Percentiles rank a stretch among this genome's conserved stretches.
Evolutionary conservation across 30 jellyfish, hydroid and myxozoan genomes (phyloP).

Genomic region (Cassiopea xamachana): DNA sequence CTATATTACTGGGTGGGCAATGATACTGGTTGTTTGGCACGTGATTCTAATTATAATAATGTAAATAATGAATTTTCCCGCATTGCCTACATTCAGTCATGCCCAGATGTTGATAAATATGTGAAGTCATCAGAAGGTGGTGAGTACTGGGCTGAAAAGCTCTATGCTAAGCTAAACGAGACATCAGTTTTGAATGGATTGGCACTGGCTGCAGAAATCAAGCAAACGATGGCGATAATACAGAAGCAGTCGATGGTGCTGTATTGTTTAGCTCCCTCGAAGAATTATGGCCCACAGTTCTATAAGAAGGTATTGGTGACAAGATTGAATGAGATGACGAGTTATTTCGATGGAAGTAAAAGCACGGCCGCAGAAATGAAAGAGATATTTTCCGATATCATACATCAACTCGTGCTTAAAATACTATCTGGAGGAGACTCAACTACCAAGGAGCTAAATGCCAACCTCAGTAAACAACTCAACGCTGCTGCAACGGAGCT

Average conservation of each 20-base stretch:
- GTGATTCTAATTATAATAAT: conserved; percentile 39
- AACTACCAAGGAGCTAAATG: conserved; percentile 37
- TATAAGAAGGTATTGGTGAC: conserved; percentile 50
- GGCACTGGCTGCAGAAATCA: conserved; percentile 42
- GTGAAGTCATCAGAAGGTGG: conserved; percentile 50
- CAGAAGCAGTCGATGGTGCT: conserved; percentile 70
- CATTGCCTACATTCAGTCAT: conserved; percentile 48
- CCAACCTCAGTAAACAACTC: conserved; percentile 12
- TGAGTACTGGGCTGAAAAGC: conserved; percentile 64
- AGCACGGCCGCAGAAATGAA: conserved; percentile 28
- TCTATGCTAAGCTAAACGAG: conserved; percentile 40
- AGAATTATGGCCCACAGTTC: conserved; percentile 53
- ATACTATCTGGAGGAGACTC: conserved; percentile 48
- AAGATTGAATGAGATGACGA: conserved; percentile 36
- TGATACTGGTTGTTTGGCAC: conserved; percentile 41
- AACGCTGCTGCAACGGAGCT: conserved; percentile 42
- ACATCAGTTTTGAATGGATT: conserved; percentile 42
- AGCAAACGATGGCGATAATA: conserved; percentile 34
- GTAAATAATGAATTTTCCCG: conserved; percentile 67
- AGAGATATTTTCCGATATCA: conserved; percentile 35
- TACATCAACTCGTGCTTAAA: conserved; percentile 32
- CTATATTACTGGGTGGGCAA: conserved; percentile 40
- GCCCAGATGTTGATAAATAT: conserved; percentile 46
- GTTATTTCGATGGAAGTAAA: conserved; percentile 30
- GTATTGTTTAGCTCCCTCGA: conserved; percentile 43